Evolutionary conservation across 2,113 vertebrate genomes (phyloP), one percentile per base, ranked within the genome.

Genomic region (Nycticebus coucang): DNA sequence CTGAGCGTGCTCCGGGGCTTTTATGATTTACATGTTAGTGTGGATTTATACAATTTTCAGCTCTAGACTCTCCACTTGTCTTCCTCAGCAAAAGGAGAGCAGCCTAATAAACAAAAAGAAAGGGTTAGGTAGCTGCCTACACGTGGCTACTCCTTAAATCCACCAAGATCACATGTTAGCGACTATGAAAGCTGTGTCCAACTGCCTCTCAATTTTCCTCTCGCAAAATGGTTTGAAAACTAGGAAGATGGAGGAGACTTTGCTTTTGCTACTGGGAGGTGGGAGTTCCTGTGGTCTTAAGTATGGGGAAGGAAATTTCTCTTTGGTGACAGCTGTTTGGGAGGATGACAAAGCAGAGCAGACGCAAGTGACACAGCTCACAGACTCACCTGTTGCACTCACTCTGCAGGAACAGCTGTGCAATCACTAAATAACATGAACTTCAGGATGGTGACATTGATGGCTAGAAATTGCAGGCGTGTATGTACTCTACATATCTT

Each of bases 41-140:
- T 89, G 74, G 88, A 89, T 89, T 94, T 91, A 83, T 86, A 91
- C 45, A 33, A 81, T 68, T 79, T 78, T 93, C 50, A 86, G 33
- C 24, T 92, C 66, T n/a, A 13, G 14, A 64, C 41, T 84, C 33
- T 9, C 18, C 80, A 66, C 33, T 85, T 89, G 30, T 79, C 50
- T 84, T 72, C 62, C 41, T 91, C 55, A 72, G 55, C 37, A 83
- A 57, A 60, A 85, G 53, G 59, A 90, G 15, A 57, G 60, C n/a
- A 66, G 86, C 17, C 35, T 41, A 53, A 92, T 82, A 78, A 93
- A 50, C 41, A 93, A 84, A 95, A 64, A 64, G 60, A 64, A 90
- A 79, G n/a, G 26, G 72, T 68, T n/a, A 89, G 53, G 90, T 94
- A 80, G 35, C 50, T 85, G 13, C 71, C 50, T 87, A 12, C 17